Conservation (phyloP, 2,888 invertebrate species). For the Spilosoma lubricipeda region DNA sequence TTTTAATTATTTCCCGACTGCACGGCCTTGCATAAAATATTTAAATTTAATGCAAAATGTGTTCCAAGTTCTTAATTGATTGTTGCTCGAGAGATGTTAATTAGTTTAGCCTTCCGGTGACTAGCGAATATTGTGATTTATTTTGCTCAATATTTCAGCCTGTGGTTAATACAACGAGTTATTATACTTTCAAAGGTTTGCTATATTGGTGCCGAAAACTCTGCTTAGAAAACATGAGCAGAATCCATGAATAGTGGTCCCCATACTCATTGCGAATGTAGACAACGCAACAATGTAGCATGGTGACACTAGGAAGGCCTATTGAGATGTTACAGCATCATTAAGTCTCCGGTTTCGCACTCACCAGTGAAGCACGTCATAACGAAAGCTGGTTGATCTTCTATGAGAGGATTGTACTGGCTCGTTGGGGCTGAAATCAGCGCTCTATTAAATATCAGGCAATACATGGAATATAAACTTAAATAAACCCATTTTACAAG, state of each 20-base stretch:
- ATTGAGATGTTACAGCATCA: too few relatives aligned
- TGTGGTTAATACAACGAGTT: background rate
- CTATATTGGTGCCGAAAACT: too few relatives aligned
- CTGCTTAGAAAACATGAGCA: too few relatives aligned
- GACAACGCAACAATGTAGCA: too few relatives aligned
- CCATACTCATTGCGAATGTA: too few relatives aligned
- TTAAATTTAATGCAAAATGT: slow-evolving; percentile 68
- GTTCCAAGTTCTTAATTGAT: slow-evolving; percentile 55
- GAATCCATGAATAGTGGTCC: too few relatives aligned
- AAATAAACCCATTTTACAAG: slow-evolving; percentile 12
- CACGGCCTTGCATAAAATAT: slow-evolving; percentile 63
- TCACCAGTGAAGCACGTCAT: background rate
- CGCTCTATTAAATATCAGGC: background rate
- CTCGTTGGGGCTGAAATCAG: too few relatives aligned
- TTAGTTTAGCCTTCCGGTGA: slow-evolving; percentile 19
- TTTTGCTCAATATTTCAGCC: background rate
- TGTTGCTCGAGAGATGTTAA: slow-evolving; percentile 38
- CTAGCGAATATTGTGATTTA: background rate
- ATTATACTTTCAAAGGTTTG: background rate
- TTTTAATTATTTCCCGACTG: slow-evolving; percentile 64
- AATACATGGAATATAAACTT: background rate
- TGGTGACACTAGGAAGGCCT: too few relatives aligned
- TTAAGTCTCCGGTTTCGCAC: too few relatives aligned
- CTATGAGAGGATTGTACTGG: too few relatives aligned
- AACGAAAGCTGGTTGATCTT: too few relatives aligned